Percentiles rank a stretch among this genome's conserved stretches.
Evolutionary conservation across 2,888 invertebrate genomes (phyloP).

Genomic region (Fissipunctia ypsillon): DNA sequence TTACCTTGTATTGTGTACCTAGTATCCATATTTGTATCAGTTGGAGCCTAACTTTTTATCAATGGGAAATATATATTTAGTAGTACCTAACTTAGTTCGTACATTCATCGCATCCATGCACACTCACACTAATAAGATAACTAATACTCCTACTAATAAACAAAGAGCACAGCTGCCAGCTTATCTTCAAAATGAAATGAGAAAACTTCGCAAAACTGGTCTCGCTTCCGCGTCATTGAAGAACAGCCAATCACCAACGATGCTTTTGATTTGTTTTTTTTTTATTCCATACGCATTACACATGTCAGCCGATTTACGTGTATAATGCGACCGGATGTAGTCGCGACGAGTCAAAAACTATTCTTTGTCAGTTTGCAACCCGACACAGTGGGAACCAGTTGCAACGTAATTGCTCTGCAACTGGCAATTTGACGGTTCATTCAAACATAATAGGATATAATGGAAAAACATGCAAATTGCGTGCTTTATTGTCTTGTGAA

Average conservation of each 20-base stretch:
- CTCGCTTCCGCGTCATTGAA: conserved; percentile 65
- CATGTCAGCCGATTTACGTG: conserved; percentile 53
- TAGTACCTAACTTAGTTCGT: background rate
- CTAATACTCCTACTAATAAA: conserved; percentile 5
- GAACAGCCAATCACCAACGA: conserved; percentile 45
- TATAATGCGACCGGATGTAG: conserved; percentile 57
- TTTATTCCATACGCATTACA: conserved; percentile 35
- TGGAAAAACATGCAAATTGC: conserved; percentile 19
- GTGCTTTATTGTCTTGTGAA: conserved; percentile 26
- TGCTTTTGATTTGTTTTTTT: conserved; percentile 38
- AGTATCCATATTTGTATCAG: background rate
- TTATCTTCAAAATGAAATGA: conserved; percentile 44
- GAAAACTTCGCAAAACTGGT: conserved; percentile 59
- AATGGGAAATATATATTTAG: background rate
- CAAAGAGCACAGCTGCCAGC: conserved; percentile 24
- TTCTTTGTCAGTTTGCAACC: conserved; percentile 55
- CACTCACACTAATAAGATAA: conserved; percentile 11
- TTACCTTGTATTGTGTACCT: background rate
- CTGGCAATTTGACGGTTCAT: conserved; percentile 47
- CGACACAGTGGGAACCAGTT: conserved; percentile 57
- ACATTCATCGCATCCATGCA: background rate
- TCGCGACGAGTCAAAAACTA: conserved; percentile 61
- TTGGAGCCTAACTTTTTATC: background rate
- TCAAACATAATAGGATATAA: conserved; percentile 22
- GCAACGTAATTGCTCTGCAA: conserved; percentile 47